These are phyloP conservation scores for Parnassius apollo DNA, from an alignment of 2,888 invertebrate genomes.

Conservation along the genomic window DNA sequence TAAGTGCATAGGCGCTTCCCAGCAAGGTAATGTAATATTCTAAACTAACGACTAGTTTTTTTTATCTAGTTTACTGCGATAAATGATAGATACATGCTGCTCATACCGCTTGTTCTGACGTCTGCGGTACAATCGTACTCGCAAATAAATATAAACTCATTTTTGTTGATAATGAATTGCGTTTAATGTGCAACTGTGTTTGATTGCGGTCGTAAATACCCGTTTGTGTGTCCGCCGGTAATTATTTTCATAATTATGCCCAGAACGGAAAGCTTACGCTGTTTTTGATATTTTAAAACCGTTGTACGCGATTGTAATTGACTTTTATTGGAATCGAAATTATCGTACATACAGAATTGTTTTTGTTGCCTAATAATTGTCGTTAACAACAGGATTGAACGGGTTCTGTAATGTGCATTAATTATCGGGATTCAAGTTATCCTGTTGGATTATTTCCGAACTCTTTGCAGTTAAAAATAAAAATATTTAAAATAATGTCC, in stretches of 20 bases:
- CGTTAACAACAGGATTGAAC: constrained; percentile 17
- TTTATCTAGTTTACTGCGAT: constrained; percentile 76
- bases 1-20: no score
- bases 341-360: constrained; percentile 14
- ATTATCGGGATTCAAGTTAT: constrained; percentile 12
- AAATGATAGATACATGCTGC: constrained; percentile 50
- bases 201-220: constrained; percentile 68
- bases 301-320: constrained; percentile 25
- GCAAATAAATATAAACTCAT: constrained; percentile 74
- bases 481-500: no score
- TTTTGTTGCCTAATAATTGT: constrained; percentile 26
- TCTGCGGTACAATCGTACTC: constrained; percentile 46
- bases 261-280: constrained; percentile 33
- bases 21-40: no score
- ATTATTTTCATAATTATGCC: constrained; percentile 44
- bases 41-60: constrained; percentile 35
- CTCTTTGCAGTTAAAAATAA: neutral
- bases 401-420: constrained; percentile 20
- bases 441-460: constrained; percentile 13
- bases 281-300: constrained; percentile 30
- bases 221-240: constrained; percentile 41
- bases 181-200: constrained; percentile 70
- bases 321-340: constrained; percentile 27
- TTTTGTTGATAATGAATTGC: constrained; percentile 79
- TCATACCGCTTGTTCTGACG: constrained; percentile 61